Percentiles rank a stretch among this genome's conserved stretches.
phyloP scores from a whole-genome alignment of 2,888 invertebrate genomes.

The Tiphia femorata region DNA sequence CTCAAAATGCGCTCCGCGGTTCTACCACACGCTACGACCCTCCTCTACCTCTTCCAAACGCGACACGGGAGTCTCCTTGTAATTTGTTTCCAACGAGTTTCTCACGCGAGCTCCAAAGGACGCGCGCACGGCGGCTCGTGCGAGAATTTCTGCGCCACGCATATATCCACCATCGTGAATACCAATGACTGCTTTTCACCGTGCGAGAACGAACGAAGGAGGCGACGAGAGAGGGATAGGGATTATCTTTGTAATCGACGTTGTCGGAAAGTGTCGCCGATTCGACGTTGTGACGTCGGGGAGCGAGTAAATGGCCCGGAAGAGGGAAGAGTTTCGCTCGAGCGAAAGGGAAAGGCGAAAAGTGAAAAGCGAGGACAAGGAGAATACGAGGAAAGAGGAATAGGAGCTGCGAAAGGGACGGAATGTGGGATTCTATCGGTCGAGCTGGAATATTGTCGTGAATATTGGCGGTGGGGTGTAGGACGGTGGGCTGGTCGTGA shows the following conservation, averaged over 20 bases:
- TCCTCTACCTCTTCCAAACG: neutral
- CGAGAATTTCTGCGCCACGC: slow-evolving; percentile 37
- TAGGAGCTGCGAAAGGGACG: neutral
- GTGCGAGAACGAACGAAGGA: neutral
- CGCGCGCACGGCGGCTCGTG: slow-evolving; percentile 13
- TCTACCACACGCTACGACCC: slow-evolving; percentile 4
- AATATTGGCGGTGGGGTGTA: slow-evolving; percentile 51
- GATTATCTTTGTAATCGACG: slow-evolving; percentile 1
- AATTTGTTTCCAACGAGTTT: slow-evolving; percentile 42
- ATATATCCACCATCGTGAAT: slow-evolving; percentile 34
- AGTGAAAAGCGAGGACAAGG: slow-evolving; percentile 10
- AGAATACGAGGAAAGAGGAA: neutral
- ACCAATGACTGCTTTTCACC: slow-evolving; percentile 29
- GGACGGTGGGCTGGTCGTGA: slow-evolving; percentile 13
- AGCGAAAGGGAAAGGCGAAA: neutral
- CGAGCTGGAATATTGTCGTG: slow-evolving; percentile 49
- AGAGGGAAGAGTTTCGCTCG: slow-evolving; percentile 22
- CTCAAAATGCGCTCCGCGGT: slow-evolving; percentile 29
- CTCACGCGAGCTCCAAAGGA: slow-evolving; percentile 41
- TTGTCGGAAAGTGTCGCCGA: neutral
- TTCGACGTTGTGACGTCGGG: slow-evolving; percentile 1
- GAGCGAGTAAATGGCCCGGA: slow-evolving; percentile 26
- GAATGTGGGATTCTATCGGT: slow-evolving; percentile 47
- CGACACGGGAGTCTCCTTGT: slow-evolving; percentile 16
- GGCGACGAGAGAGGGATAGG: neutral